Evolutionary conservation across 1,140 invertebrate species (phyloP), one percentile per base, ranked within the genome.

Genomic region (Tetramorium parvispinum): DNA sequence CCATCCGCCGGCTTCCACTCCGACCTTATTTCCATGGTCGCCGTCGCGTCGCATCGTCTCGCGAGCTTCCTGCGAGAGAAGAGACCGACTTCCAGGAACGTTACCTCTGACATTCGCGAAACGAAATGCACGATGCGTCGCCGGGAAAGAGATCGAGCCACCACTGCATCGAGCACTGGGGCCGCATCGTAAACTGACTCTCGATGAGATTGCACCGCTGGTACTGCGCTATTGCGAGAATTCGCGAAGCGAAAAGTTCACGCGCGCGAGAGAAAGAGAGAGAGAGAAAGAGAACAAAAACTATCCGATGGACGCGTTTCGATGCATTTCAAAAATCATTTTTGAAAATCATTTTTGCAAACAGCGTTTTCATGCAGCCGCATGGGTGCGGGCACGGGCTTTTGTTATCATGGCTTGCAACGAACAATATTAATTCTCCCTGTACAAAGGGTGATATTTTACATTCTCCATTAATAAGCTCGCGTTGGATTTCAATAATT

Each of bases 371-470:
- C 68, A 73, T 82, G 40, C 68, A 11, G 37, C 40, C 53, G n/a
- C 59, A 21, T 61, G 61, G 40, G 37, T 27, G 21, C 11, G 55
- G 21, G 55, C 24, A 27, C 16, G 46, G 49, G 53, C 51, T 89
- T 87, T 78, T 88, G 77, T 61, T 85, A 85, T 7, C 73, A 32
- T 37, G 75, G 73, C 46, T 24, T 57, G 46, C 32, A 78, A 78
- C 43, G 51, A 85, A 89, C 82, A 79, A 87, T 89, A 88, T 90
- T 75, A 89, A 90, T 89, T 89, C 85, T 87, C 53, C 46, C 40
- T 32, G 73, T 61, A 57, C 59, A 77, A 87, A 82, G 75, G 43
- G 85, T 55, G 86, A 89, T 90, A 87, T 89, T 90, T 90, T 85
- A 75, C 85, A 79, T 89, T 90, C 78, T 78, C 85, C 82, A 76